Base-by-base conservation (phyloP, 2,113 vertebrate species). In the Melanerpes aurifrons region DNA sequence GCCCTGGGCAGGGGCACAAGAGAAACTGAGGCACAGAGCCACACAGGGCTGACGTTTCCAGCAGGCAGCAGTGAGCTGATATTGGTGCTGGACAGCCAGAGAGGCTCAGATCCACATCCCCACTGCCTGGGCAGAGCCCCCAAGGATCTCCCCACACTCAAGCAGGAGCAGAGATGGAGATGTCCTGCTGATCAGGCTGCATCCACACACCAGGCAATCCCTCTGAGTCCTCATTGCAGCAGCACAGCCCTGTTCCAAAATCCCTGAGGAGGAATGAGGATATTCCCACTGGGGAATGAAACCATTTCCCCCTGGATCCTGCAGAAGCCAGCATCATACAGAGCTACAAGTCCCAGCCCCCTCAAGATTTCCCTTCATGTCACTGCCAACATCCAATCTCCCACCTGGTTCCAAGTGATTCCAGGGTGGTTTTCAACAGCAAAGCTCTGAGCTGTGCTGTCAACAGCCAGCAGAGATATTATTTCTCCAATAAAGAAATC, bases 241-340 rank as follows among this genome's bases (percentile, higher is more conserved):
- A 25, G 31, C 25, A 54, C 15, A 90, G 67, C 45, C 72, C 79
- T 61, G 48, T 72, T 86, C 59, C 72, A 77, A 58, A 6, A 48
- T 10, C 31, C 2, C 64, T 48, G 6, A 9, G 7, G 37, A 54
- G 25, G n/a, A 8, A 26, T 0, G 0, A 58, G 47, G 64, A 29
- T 37, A 70, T 58, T 86, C 77, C 35, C 53, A 28, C 26, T 21
- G 45, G 18, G 31, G 31, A 58, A 82, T 8, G 9, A 76, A 90
- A 64, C 18, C 2, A 1, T 22, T 29, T 77, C 26, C 37, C 61
- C 9, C 3, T 3, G 31, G 64, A 54, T 59, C 4, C 43, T 8
- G 2, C 54, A 45, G 53, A 45, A 45, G n/a, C 14, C 6, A 2
- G n/a, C 45, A 75, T 53, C 1, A 3, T 63, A 17, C 3, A 2